Conservation (phyloP, 2,888 invertebrate species). For the Drosophila birchii region DNA sequence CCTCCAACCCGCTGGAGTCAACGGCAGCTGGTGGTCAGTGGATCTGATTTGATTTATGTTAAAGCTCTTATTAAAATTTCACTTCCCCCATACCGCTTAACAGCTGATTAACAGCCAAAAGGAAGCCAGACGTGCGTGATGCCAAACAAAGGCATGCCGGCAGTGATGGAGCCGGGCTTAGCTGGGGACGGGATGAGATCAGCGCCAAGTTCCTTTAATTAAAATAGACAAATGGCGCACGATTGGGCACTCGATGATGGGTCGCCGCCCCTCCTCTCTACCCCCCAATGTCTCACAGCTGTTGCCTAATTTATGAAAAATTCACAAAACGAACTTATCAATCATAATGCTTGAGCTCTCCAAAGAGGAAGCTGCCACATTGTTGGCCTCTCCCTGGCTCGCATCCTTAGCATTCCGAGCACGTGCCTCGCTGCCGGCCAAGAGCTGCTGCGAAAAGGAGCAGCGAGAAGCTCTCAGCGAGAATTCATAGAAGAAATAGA, state of each 20-base stretch:
- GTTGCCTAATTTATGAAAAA: conserved; percentile 76
- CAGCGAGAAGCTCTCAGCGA: conserved; percentile 40
- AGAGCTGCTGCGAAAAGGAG: conserved; percentile 10
- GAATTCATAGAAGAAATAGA: conserved; percentile 76
- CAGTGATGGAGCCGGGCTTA: conserved; percentile 16
- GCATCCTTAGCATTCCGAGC: conserved; percentile 63
- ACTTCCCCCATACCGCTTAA: conserved; percentile 25
- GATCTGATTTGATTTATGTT: conserved; percentile 70
- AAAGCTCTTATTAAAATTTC: conserved; percentile 72
- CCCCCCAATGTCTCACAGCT: conserved; percentile 58
- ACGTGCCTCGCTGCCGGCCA: conserved; percentile 68
- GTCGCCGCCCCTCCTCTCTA: conserved; percentile 8
- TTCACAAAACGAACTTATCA: conserved; percentile 79
- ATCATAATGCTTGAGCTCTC: conserved; percentile 67
- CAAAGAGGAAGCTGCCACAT: conserved; percentile 56
- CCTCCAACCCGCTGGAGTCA: conserved; percentile 32
- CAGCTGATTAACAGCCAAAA: conserved; percentile 63
- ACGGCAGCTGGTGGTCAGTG: conserved; percentile 67
- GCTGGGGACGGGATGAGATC: conserved; percentile 40
- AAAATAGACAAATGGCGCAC: conserved; percentile 79
- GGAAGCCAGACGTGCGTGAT: conserved; percentile 59
- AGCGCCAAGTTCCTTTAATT: conserved; percentile 62
- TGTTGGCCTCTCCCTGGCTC: conserved; percentile 51
- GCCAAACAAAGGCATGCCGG: conserved; percentile 44
- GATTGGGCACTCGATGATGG: conserved; percentile 67